Evolutionary conservation across 2,888 invertebrate species (phyloP).

Genomic region (Arge pagana): DNA sequence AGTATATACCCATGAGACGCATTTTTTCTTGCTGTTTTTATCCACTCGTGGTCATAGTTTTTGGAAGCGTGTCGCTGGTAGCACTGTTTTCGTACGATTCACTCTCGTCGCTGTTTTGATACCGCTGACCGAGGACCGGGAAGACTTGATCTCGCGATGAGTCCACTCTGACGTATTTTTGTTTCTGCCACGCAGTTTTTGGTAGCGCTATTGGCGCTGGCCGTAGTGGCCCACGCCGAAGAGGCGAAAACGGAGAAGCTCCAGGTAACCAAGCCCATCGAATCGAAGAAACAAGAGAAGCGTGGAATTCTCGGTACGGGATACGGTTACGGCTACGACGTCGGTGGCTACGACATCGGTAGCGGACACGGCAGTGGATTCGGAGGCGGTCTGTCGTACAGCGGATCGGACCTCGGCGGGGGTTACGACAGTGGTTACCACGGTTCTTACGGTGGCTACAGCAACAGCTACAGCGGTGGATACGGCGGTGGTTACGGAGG

Average conservation of each 20-base stretch:
- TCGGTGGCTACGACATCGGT: slow-evolving; percentile 75
- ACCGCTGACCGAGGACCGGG: too few relatives aligned
- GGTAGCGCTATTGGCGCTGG: slow-evolving; percentile 75
- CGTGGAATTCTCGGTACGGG: slow-evolving; percentile 77
- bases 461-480: slow-evolving; percentile 38
- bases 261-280: slow-evolving; percentile 36
- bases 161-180: too few relatives aligned
- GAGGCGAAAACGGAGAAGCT: slow-evolving; percentile 61
- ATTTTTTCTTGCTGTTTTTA: too few relatives aligned
- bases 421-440: slow-evolving; percentile 57
- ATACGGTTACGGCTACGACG: slow-evolving; percentile 83
- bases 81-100: too few relatives aligned
- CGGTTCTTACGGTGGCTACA: slow-evolving; percentile 33
- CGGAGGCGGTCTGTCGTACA: background rate
- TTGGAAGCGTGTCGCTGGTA: too few relatives aligned
- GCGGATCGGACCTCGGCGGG: slow-evolving; percentile 47
- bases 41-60: too few relatives aligned
- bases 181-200: slow-evolving; percentile 74
- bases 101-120: too few relatives aligned
- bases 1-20: too few relatives aligned
- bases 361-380: slow-evolving; percentile 44
- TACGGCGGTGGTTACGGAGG: slow-evolving; percentile 39
- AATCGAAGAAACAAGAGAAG: slow-evolving; percentile 78
- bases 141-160: too few relatives aligned
- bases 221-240: slow-evolving; percentile 70